A percentile compares a stretch with the other conserved stretches of the same genome.
phyloP scores from a whole-genome alignment of 1,140 invertebrate genomes.

The Holcopasites calliopsidis region DNA sequence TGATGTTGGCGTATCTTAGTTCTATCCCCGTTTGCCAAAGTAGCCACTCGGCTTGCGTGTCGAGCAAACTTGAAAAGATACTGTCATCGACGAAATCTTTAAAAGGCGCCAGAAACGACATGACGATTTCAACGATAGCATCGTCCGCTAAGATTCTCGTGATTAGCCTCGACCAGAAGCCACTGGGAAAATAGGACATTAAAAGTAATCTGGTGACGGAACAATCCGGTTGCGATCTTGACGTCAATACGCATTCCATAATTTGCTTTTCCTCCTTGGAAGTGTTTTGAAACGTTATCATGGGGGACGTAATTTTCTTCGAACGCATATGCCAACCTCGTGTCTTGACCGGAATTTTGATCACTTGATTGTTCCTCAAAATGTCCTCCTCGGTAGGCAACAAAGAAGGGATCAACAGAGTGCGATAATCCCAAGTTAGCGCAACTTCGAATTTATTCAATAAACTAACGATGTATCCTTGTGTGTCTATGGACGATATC shows the following conservation, averaged over 20 bases:
- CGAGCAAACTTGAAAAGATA: constrained; percentile 82
- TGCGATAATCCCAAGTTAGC: constrained; percentile 96
- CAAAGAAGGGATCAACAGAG: constrained; percentile 94
- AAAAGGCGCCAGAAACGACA: constrained; percentile 75
- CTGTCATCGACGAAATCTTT: constrained; percentile 82
- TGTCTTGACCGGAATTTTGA: constrained; percentile 86
- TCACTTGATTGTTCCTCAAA: constrained; percentile 75
- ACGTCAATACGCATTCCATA: constrained; percentile 72
- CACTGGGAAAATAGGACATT: constrained; percentile 98
- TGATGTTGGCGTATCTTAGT: constrained; percentile 89
- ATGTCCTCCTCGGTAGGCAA: constrained; percentile 91
- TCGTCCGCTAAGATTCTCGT: constrained; percentile 95
- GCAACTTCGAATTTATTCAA: constrained; percentile 99
- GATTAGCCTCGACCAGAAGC: constrained; percentile 98
- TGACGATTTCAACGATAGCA: constrained; percentile 89
- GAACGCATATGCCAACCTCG: constrained; percentile 84
- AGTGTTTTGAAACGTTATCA: constrained; percentile 70
- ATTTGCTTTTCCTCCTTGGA: constrained; percentile 50
- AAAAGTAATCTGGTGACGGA: constrained; percentile 87
- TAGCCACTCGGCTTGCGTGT: constrained; percentile 92
- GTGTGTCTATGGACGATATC: constrained; percentile 82
- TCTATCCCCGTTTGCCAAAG: constrained; percentile 98
- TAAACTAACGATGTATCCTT: constrained; percentile 92
- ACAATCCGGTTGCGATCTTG: constrained; percentile 80
- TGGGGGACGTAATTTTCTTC: constrained; percentile 82